Conservation (phyloP, 2,797 vertebrate species). For the Ficedula albicollis region DNA sequence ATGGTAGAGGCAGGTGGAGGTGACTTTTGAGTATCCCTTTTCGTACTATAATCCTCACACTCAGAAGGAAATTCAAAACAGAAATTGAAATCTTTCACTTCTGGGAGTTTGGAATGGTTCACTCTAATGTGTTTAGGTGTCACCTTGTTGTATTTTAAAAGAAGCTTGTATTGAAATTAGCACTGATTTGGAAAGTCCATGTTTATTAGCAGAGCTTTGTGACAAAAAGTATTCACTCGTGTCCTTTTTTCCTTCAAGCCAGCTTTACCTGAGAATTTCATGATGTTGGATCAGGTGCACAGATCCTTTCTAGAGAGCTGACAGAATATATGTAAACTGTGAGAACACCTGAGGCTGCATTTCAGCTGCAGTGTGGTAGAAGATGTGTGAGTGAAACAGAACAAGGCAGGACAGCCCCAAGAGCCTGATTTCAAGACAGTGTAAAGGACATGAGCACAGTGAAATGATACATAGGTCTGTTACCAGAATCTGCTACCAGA, state of each 20-base stretch:
- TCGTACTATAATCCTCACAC: neutral
- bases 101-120: neutral
- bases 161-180: neutral
- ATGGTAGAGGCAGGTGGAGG: accelerated
- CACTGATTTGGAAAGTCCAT: neutral
- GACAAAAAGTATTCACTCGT: neutral
- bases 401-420: neutral
- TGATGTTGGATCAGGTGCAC: neutral
- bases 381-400: neutral
- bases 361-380: neutral
- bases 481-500: neutral
- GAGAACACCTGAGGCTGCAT: neutral
- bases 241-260: neutral
- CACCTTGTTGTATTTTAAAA: neutral
- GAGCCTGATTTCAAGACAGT: neutral
- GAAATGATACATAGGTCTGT: neutral
- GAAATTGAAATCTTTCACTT: neutral
- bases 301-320: neutral
- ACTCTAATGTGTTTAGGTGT: neutral
- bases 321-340: neutral
- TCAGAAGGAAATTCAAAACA: neutral
- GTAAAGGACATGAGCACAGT: neutral
- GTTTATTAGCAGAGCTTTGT: neutral
- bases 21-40: neutral
- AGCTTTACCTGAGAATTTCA: neutral